Evolutionary conservation across 1,140 invertebrate genomes (phyloP).

Genomic region (Pseudobourletiella spinata): DNA sequence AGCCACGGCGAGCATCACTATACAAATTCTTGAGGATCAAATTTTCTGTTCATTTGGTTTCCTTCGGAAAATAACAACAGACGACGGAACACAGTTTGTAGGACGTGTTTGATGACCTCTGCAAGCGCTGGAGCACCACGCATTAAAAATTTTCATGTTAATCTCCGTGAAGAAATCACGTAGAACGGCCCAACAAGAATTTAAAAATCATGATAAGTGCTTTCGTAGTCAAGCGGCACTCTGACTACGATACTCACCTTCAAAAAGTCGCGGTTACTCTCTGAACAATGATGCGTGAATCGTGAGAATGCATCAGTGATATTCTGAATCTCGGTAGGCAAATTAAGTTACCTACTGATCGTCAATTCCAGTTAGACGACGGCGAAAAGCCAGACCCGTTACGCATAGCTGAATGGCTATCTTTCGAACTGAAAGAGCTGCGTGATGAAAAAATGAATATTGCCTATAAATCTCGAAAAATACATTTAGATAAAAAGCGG

Average conservation of each 20-base stretch:
- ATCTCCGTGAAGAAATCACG: conserved; percentile 41
- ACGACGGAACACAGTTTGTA: conserved; percentile 34
- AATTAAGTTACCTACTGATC: conserved; percentile 27
- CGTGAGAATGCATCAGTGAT: conserved; percentile 40
- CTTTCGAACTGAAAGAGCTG: conserved; percentile 4
- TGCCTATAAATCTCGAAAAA: background rate
- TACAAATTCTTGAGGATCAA: conserved; percentile 33
- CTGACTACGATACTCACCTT: conserved; percentile 39
- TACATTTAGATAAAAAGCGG: conserved; percentile 8
- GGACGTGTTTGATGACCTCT: conserved; percentile 9
- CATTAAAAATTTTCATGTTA: conserved; percentile 37
- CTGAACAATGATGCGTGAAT: conserved; percentile 40
- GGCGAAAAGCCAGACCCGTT: background rate
- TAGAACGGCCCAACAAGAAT: conserved; percentile 42
- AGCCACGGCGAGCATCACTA: conserved; percentile 37
- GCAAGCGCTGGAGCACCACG: conserved; percentile 1
- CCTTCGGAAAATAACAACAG: conserved; percentile 37
- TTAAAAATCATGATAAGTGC: conserved; percentile 41
- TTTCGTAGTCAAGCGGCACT: conserved; percentile 39
- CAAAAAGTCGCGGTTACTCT: conserved; percentile 42
- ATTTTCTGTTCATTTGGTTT: conserved; percentile 37
- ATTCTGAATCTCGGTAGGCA: conserved; percentile 42
- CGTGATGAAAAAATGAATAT: conserved; percentile 7
- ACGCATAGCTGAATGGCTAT: background rate
- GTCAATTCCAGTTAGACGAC: background rate